Evolutionary conservation across 2,113 vertebrate species (phyloP), one percentile per base, ranked within the genome.

Genomic region (Phrynocephalus versicolor): DNA sequence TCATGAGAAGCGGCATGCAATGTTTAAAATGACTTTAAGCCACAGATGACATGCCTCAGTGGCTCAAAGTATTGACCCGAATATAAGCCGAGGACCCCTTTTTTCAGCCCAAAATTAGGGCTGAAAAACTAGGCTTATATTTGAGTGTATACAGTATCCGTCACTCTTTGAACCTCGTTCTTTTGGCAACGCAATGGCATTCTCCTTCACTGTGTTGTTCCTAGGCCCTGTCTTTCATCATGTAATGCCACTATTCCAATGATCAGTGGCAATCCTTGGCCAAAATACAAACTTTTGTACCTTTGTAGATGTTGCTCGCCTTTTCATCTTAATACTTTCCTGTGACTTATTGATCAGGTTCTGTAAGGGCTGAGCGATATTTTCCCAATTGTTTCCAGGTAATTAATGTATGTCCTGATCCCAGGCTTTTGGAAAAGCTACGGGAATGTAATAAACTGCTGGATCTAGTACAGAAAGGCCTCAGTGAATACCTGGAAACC

Each of bases 401-500:
- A 23, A 98, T 98, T 92, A 96, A 95, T 35, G 90, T 98, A 75
- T 99, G 98, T 69, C 92, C 97, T 18, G 96, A 98, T 91, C 90
- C 92, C 70, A 89, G 62, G 57, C 95, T 99, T 25, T 90, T 98
- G 57, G 90, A 95, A 51, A 97, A 92, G 88, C 96, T 99, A 81
- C 94, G 83, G 87, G 94, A 97, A 51, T 97, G 97, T 88, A 98
- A 98, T 83, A 88, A 91, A 79, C 92, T 96, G 51, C 94, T 99
- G 19, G 97, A 99, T 92, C 89, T 97, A 72, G 97, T 98, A 70
- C 98, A 98, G 92, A 98, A 98, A 92, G 97, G 97, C 62, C 97
- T 99, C 89, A 98, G 96, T 88, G 97, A 98, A 75, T 98, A 98
- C 90, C 93, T 98, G 95, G 97, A 99, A 95, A 98, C 94, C 45